These are phyloP conservation scores for Misgurnus anguillicaudatus DNA, from an alignment of 2,113 vertebrate genomes.

Conservation along the genomic window DNA sequence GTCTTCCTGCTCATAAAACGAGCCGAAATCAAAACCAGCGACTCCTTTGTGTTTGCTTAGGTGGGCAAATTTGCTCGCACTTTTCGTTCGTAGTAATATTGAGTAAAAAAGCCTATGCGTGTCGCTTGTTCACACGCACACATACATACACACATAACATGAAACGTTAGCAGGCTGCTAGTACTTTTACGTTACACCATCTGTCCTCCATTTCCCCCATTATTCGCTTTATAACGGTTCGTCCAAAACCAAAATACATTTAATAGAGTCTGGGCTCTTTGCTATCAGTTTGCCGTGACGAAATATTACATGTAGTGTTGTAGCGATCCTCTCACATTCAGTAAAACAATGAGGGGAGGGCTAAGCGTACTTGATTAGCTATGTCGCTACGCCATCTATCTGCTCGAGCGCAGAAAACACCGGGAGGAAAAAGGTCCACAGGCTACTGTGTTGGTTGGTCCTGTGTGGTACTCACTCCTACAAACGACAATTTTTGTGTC, in stretches of 20 bases:
- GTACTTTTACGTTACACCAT: slow-evolving; percentile 25
- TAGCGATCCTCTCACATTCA: slow-evolving; percentile 28
- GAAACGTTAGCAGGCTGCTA: slow-evolving; percentile 33
- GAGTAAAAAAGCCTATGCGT: slow-evolving; percentile 15
- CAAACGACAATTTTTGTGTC: no score
- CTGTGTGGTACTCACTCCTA: not conserved
- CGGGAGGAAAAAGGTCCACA: not conserved
- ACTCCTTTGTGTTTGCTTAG: not conserved
- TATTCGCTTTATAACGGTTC: slow-evolving; percentile 3
- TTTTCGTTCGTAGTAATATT: slow-evolving; percentile 29
- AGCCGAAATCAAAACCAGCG: slow-evolving; percentile 23
- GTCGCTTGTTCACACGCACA: slow-evolving; percentile 10
- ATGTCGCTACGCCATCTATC: slow-evolving; percentile 37
- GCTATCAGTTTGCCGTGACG: slow-evolving; percentile 26
- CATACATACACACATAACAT: slow-evolving; percentile 1
- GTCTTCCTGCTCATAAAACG: slow-evolving; percentile 20
- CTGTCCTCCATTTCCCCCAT: not conserved
- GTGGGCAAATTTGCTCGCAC: slow-evolving; percentile 11
- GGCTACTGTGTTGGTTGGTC: not conserved
- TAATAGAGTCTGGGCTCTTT: slow-evolving; percentile 7
- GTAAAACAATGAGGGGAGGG: slow-evolving; percentile 38
- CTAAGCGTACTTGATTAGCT: slow-evolving; percentile 27
- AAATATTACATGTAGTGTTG: slow-evolving; percentile 30
- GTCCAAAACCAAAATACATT: slow-evolving; percentile 13
- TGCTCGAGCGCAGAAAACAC: slow-evolving; percentile 9